Conservation (phyloP, 2,113 vertebrate genomes). For the Scolopax mira region DNA sequence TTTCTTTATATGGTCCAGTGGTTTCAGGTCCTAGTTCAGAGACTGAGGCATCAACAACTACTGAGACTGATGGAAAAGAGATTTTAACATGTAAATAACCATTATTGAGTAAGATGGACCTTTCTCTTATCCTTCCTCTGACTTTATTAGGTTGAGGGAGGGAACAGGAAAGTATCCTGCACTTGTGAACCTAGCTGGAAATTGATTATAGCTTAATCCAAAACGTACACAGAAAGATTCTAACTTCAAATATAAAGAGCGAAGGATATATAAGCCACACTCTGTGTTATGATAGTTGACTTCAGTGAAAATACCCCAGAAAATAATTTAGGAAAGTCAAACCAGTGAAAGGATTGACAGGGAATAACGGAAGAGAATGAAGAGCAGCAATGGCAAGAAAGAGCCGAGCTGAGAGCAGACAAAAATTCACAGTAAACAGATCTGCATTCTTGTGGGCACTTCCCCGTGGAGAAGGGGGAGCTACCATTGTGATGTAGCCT, state of each 20-base stretch:
- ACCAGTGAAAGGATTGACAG: neutral
- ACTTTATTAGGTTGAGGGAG: neutral
- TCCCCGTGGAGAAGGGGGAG: neutral
- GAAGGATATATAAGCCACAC: rapidly evolving
- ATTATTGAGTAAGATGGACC: rapidly evolving
- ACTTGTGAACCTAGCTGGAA: neutral
- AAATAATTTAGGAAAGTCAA: neutral
- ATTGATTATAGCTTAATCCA: neutral
- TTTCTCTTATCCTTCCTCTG: neutral
- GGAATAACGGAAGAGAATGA: neutral
- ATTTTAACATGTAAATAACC: neutral
- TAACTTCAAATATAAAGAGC: neutral
- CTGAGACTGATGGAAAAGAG: neutral
- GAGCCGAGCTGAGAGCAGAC: neutral
- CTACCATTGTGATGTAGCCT: rapidly evolving
- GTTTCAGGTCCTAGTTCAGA: rapidly evolving
- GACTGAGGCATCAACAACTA: rapidly evolving
- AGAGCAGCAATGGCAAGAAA: neutral
- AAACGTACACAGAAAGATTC: neutral
- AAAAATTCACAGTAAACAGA: neutral
- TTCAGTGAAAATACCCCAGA: neutral
- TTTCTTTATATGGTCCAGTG: neutral
- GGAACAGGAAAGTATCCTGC: neutral
- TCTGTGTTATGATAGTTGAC: neutral
- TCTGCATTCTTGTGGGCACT: neutral